Conservation (phyloP, 2,113 vertebrate genomes). For the Syrrhaptes paradoxus region DNA sequence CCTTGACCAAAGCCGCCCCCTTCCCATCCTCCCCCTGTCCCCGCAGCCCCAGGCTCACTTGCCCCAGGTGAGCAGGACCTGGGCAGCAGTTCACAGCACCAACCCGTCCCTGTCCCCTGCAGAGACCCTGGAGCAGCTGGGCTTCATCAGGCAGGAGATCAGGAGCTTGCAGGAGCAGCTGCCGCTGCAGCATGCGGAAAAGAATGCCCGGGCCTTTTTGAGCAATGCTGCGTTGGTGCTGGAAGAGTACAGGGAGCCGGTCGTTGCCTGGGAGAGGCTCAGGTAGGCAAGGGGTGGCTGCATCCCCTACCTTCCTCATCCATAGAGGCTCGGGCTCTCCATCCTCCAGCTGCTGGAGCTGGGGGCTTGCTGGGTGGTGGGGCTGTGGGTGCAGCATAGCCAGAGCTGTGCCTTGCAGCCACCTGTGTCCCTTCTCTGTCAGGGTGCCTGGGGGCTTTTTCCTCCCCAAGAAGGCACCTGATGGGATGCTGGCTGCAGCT, state of each 20-base stretch:
- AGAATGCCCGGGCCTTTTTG: neutral
- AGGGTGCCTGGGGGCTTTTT: neutral
- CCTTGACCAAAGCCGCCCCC: neutral
- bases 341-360: neutral
- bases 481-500: neutral
- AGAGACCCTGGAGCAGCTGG: constrained; percentile 71
- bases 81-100: neutral
- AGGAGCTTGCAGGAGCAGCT: neutral
- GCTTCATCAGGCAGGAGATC: constrained; percentile 60
- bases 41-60: accelerated
- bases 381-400: neutral
- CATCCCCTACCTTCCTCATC: accelerated
- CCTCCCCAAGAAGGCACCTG: neutral
- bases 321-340: neutral
- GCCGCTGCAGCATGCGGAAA: neutral
- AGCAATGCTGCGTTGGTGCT: accelerated
- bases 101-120: neutral
- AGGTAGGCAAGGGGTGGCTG: constrained; percentile 52
- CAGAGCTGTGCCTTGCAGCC: neutral
- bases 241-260: neutral
- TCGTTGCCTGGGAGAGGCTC: constrained; percentile 33
- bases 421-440: neutral
- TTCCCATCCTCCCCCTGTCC: neutral
- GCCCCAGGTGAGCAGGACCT: neutral
- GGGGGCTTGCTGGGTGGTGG: neutral